Percentiles rank a stretch among this genome's conserved stretches.
Conservation (phyloP, 2,888 invertebrate genomes). For the Andrena flavipes region DNA sequence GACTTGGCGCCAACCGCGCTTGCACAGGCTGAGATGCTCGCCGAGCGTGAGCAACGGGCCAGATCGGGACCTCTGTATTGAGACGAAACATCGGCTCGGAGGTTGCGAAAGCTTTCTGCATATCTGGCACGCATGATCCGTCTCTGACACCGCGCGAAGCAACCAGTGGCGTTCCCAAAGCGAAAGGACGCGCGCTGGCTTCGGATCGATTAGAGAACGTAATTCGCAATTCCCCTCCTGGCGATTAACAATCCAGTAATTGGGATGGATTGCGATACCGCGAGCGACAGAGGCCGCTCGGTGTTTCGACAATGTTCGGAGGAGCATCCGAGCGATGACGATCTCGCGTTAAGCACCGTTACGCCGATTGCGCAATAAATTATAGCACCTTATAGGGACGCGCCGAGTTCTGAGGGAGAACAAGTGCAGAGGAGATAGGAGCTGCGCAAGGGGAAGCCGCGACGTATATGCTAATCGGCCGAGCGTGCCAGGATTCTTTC, state of each 20-base stretch:
- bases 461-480: constrained; percentile 77
- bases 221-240: background rate
- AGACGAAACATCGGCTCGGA: constrained; percentile 56
- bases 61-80: constrained; percentile 52
- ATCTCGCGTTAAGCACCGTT: constrained; percentile 39
- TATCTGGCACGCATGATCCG: constrained; percentile 42
- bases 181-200: constrained; percentile 15
- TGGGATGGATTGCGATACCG: too few species aligned
- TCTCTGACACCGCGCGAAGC: constrained; percentile 30
- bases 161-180: constrained; percentile 27
- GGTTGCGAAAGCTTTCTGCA: constrained; percentile 41
- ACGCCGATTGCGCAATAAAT: constrained; percentile 68
- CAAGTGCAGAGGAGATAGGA: constrained; percentile 66
- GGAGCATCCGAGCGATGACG: constrained; percentile 42
- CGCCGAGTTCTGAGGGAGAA: constrained; percentile 45
- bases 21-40: constrained; percentile 47
- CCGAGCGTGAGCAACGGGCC: constrained; percentile 27
- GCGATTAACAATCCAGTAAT: background rate
- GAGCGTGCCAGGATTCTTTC: constrained; percentile 70
- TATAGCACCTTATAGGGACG: constrained; percentile 67
- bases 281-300: too few species aligned
- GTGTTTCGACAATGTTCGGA: too few species aligned
- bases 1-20: constrained; percentile 60
- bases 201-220: background rate
- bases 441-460: constrained; percentile 42